phyloP scores from a whole-genome alignment of 2,888 invertebrate genomes.

The Meta bourneti region DNA sequence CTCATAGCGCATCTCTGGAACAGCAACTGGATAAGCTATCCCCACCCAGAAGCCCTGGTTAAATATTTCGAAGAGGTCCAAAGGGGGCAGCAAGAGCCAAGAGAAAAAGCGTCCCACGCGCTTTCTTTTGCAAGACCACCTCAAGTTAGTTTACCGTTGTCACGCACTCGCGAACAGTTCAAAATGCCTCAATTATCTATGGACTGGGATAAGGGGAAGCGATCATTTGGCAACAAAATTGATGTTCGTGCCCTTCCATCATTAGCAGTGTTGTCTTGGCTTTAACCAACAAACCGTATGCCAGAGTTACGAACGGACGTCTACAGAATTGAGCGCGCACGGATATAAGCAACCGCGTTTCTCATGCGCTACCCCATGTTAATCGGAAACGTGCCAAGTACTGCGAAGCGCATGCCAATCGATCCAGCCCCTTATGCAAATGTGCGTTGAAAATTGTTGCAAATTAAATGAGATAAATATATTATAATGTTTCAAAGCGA shows the following conservation, averaged over 20 bases:
- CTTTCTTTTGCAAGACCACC: background rate
- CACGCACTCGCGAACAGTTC: conserved; percentile 28
- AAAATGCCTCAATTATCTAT: conserved; percentile 38
- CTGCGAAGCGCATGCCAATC: background rate
- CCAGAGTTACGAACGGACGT: background rate
- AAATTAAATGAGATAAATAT: background rate
- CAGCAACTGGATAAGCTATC: too few species aligned
- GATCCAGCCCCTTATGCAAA: background rate
- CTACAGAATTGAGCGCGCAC: background rate
- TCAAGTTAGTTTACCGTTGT: background rate
- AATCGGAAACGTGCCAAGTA: conserved; percentile 24
- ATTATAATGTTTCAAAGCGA: background rate
- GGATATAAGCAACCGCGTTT: background rate
- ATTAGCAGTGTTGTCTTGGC: conserved; percentile 25
- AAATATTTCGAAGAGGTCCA: too few species aligned
- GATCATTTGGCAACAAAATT: conserved; percentile 48
- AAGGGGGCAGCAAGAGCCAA: background rate
- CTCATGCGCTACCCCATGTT: conserved; percentile 1
- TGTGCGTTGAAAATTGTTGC: background rate
- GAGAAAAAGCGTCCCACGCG: background rate
- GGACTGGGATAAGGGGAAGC: conserved; percentile 8
- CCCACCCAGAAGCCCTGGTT: too few species aligned
- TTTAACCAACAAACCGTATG: conserved; percentile 1
- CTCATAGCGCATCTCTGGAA: too few species aligned
- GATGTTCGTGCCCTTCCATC: conserved; percentile 52